A percentile compares a stretch with the other conserved stretches of the same genome.
These are phyloP conservation scores for Candoia aspera DNA, from an alignment of 2,113 vertebrate genomes.

Conservation along the genomic window DNA sequence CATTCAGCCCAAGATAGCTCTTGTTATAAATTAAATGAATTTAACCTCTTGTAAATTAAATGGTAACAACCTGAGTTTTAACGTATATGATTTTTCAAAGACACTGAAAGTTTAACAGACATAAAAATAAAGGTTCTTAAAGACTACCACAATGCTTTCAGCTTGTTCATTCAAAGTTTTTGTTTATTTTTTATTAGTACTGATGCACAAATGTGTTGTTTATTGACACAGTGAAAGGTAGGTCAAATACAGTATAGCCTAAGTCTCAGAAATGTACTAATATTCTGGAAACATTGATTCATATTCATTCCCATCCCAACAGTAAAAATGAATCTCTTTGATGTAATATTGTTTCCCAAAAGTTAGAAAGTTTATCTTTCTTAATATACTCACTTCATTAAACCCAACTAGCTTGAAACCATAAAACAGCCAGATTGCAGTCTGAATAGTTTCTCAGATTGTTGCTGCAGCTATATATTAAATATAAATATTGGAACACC, in stretches of 20 bases:
- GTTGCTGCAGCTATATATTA: conserved; percentile 78
- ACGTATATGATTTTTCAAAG: conserved; percentile 35
- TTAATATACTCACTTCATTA: conserved; percentile 82
- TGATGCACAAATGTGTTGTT: conserved; percentile 62
- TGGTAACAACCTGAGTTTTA: neutral
- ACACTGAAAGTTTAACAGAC: conserved; percentile 48
- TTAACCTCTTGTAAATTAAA: conserved; percentile 3
- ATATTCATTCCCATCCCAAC: conserved; percentile 73
- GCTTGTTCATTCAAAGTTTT: conserved; percentile 57
- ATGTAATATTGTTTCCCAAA: conserved; percentile 73
- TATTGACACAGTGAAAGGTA: conserved; percentile 72
- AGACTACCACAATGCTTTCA: conserved; percentile 43
- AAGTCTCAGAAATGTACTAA: conserved; percentile 60
- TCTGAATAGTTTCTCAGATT: conserved; percentile 81
- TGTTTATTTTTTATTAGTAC: conserved; percentile 65
- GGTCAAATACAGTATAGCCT: conserved; percentile 66
- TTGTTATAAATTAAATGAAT: neutral
- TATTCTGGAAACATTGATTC: conserved; percentile 75
- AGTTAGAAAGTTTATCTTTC: conserved; percentile 79
- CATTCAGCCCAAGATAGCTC: neutral
- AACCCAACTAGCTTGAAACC: conserved; percentile 79
- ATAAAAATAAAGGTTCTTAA: conserved; percentile 52
- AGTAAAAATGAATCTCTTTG: conserved; percentile 73
- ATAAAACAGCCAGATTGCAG: conserved; percentile 82
- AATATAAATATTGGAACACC: conserved; percentile 86